Evolutionary conservation across 2,113 vertebrate species (phyloP).

Genomic region (Scomber japonicus): DNA sequence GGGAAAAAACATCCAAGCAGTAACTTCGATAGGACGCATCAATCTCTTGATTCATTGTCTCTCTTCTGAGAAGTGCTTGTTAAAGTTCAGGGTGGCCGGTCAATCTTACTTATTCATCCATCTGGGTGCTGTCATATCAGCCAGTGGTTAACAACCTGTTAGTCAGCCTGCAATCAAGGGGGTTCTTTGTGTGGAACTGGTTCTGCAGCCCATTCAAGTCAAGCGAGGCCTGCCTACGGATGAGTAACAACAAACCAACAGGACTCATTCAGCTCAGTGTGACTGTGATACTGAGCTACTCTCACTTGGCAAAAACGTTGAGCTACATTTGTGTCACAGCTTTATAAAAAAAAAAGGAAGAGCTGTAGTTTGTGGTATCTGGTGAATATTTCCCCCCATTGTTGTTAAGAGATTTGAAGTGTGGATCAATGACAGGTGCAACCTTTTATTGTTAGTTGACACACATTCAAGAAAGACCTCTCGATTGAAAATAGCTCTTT

Average conservation of each 20-base stretch:
- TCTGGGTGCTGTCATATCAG: conserved; percentile 63
- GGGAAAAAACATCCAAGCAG: not conserved
- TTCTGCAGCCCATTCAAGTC: conserved; percentile 81
- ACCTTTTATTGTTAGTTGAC: not conserved
- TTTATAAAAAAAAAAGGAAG: not conserved
- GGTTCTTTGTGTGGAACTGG: conserved; percentile 79
- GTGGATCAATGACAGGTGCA: not conserved
- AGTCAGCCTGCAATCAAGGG: conserved; percentile 77
- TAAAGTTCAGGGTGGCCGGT: conserved; percentile 28
- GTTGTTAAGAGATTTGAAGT: not conserved
- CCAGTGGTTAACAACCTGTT: conserved; percentile 79
- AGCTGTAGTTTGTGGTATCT: not conserved
- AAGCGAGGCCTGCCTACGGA: conserved; percentile 48
- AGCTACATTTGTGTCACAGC: not conserved
- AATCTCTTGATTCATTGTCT: conserved; percentile 17
- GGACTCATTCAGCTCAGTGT: conserved; percentile 26
- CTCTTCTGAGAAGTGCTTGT: conserved; percentile 16
- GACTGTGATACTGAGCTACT: conserved; percentile 11
- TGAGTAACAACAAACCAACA: conserved; percentile 62
- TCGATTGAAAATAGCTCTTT: conserved; percentile 9
- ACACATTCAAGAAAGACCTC: not conserved
- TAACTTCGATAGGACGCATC: not conserved
- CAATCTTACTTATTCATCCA: conserved; percentile 47
- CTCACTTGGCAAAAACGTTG: not conserved
- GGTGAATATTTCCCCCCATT: not conserved